A percentile compares a stretch with the other conserved stretches of the same genome.
These are phyloP conservation scores for Cotesia chilonis DNA, from an alignment of 1,140 invertebrate species.

Conservation along the genomic window DNA sequence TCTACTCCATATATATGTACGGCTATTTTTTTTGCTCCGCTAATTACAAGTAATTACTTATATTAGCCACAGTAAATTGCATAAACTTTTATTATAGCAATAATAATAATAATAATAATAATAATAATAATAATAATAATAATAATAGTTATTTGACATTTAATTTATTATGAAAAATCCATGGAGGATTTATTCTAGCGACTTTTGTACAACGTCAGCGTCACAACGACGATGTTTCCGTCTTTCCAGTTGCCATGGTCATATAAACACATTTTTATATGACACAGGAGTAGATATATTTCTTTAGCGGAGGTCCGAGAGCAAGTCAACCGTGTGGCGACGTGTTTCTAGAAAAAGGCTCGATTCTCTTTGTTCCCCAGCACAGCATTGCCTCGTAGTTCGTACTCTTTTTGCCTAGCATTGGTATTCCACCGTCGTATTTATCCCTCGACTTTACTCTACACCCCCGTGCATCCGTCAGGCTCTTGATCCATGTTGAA, in stretches of 20 bases:
- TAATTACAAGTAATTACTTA: neutral
- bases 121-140: neutral
- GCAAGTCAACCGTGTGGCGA: slow-evolving; percentile 20
- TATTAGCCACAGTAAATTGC: neutral
- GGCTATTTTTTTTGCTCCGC: neutral
- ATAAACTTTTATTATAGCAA: slow-evolving; percentile 1
- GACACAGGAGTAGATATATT: slow-evolving; percentile 60
- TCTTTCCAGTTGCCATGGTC: slow-evolving; percentile 48
- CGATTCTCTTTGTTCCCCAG: slow-evolving; percentile 52
- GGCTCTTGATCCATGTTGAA: slow-evolving; percentile 12
- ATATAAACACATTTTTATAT: slow-evolving; percentile 63
- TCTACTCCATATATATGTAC: neutral
- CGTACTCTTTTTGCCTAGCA: slow-evolving; percentile 39
- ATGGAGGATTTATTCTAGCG: neutral
- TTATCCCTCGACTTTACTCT: slow-evolving; percentile 36
- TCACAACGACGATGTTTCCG: slow-evolving; percentile 49
- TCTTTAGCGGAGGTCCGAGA: slow-evolving; percentile 41
- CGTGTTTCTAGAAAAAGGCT: slow-evolving; percentile 45
- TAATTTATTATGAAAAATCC: slow-evolving; percentile 14
- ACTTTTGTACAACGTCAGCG: slow-evolving; percentile 22
- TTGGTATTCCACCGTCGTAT: slow-evolving; percentile 59
- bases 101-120: neutral
- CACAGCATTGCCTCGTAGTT: slow-evolving; percentile 18
- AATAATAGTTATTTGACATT: neutral
- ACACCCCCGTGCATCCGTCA: slow-evolving; percentile 28